phyloP scores from a whole-genome alignment of 2,113 vertebrate genomes.

The Delphinus delphis region DNA sequence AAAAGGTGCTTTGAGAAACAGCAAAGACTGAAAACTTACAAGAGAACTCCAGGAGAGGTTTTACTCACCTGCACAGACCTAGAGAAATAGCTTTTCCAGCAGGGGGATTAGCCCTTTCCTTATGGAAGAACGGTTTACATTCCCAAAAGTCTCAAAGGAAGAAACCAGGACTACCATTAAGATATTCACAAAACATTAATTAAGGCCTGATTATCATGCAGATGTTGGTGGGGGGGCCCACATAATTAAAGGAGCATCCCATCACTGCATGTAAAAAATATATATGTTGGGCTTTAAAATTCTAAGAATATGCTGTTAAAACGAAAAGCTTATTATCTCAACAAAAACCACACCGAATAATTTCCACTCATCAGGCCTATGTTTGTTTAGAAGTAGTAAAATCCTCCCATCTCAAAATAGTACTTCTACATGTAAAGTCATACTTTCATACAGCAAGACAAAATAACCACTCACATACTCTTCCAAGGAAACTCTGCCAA shows the following conservation, averaged over 20 bases:
- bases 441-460: neutral
- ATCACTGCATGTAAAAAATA: neutral
- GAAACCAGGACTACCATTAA: neutral
- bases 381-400: constrained; percentile 53
- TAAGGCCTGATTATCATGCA: neutral
- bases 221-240: neutral
- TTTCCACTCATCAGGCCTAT: neutral
- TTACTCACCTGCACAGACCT: neutral
- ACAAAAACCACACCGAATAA: neutral
- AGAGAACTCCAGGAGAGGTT: neutral
- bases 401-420: constrained; percentile 47
- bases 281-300: neutral
- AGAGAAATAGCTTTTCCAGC: neutral
- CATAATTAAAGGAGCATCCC: neutral
- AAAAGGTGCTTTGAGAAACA: neutral
- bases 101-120: neutral
- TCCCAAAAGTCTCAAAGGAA: neutral
- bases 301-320: constrained; percentile 20
- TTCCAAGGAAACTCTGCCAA: neutral
- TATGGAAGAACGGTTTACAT: neutral
- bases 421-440: neutral
- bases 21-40: neutral
- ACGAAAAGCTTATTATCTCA: constrained; percentile 31
- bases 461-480: neutral
- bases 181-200: neutral